Base-by-base conservation (phyloP, 1,140 invertebrate genomes). In the Drosophila nigrodunni region DNA sequence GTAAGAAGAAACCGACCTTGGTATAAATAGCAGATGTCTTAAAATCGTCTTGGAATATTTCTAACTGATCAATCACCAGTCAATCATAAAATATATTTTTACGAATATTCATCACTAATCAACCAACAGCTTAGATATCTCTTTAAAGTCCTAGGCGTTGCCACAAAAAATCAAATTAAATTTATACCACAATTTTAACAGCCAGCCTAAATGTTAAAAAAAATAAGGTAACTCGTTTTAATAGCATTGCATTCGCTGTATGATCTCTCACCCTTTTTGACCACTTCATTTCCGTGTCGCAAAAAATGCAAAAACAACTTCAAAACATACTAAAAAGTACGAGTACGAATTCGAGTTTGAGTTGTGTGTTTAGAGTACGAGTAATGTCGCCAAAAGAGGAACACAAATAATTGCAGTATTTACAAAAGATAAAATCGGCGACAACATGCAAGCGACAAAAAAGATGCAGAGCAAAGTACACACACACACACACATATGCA, bases 321-420 rank as follows among this genome's bases (percentile, higher is more conserved):
- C 15, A 44, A 49, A 59, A 46, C 30, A 52, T 34, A 69, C 39
- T 30, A 5, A 30, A 30, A 30, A 5, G 6, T 5, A 30, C 3
- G 6, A 30, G 25, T 30, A 30, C 25, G 25, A 30, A 2, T 30
- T 5, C 25, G 25, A 30, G 25, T 25, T 25, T 25, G 25, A 25
- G 25, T 25, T 25, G 25, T 30, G 25, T 2, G 25, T 30, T 30
- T 30, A 5, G 39, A 41, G 39, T 41, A 41, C 55, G n/a, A 57
- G 69, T 76, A 89, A 89, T 89, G 85, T 89, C 80, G 74, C 85
- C 78, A 83, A 89, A 55, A 73, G 79, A 83, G 80, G 85, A 83
- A 80, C 77, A 90, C 67, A 83, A 78, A 88, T 90, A 87, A 90
- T 90, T 90, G 88, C 87, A 88, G 80, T 88, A 83, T 90, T 91